phyloP scores from a whole-genome alignment of 1,140 invertebrate genomes.

The Chionoecetes opilio region DNA sequence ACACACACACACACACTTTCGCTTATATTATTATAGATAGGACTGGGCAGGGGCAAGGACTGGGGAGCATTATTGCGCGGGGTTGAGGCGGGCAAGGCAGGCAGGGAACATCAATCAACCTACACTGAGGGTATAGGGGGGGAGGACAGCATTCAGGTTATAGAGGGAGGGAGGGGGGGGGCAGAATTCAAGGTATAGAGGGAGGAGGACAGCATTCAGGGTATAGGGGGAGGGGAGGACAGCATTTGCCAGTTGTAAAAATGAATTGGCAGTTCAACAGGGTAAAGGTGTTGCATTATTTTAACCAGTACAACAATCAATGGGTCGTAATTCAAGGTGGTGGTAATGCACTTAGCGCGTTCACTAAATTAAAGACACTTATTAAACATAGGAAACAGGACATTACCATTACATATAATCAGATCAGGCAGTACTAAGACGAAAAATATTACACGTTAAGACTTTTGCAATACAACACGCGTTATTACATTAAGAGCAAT shows the following conservation, averaged over 20 bases:
- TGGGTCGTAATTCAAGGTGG: background rate
- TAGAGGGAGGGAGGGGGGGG: background rate
- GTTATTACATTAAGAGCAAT: constrained; percentile 20
- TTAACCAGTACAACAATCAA: background rate
- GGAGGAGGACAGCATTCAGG: background rate
- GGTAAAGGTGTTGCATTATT: background rate
- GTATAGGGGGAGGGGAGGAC: background rate
- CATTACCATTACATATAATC: constrained; percentile 5
- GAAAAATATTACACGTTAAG: constrained; percentile 1
- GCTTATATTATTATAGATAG: too few relatives aligned
- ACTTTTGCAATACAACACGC: background rate
- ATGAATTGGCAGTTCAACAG: background rate
- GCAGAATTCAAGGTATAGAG: background rate
- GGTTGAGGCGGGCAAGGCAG: too few relatives aligned
- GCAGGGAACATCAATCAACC: too few relatives aligned
- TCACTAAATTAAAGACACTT: background rate
- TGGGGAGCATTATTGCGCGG: too few relatives aligned
- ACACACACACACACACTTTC: too few relatives aligned
- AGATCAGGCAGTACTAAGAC: background rate
- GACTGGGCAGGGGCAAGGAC: too few relatives aligned
- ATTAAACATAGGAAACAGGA: background rate
- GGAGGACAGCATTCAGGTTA: background rate
- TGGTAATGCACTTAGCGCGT: background rate
- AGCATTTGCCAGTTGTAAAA: too few relatives aligned
- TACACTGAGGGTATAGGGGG: too few relatives aligned